Conservation (phyloP, 2,888 invertebrate genomes). For the Monopis laevigella region DNA sequence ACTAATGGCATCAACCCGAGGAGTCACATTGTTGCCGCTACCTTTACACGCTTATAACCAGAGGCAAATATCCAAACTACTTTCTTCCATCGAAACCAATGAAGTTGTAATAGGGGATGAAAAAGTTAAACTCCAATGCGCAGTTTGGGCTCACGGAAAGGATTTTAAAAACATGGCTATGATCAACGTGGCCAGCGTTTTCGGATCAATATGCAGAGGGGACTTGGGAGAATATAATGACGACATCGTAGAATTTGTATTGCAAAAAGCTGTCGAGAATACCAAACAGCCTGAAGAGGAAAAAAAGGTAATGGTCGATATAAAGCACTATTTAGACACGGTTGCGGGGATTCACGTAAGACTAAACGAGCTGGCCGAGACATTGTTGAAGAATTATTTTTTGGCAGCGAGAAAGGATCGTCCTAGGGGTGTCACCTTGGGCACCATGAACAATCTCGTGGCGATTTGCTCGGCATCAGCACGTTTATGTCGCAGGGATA, state of each 20-base stretch:
- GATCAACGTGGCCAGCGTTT: conserved; percentile 42
- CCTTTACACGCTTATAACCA: conserved; percentile 45
- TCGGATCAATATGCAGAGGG: conserved; percentile 44
- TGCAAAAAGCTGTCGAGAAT: conserved; percentile 34
- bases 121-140: conserved; percentile 33
- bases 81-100: conserved; percentile 41
- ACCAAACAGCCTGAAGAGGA: conserved; percentile 29
- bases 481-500: conserved; percentile 38
- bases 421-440: conserved; percentile 34
- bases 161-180: conserved; percentile 44
- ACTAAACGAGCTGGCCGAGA: conserved; percentile 33
- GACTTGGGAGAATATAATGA: conserved; percentile 42
- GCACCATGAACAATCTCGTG: conserved; percentile 40
- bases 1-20: conserved; percentile 39
- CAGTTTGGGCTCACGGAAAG: conserved; percentile 52
- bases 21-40: conserved; percentile 42
- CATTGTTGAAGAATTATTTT: conserved; percentile 41
- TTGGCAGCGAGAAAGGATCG: conserved; percentile 44
- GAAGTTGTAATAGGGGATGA: conserved; percentile 30
- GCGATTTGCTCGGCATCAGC: conserved; percentile 40
- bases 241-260: conserved; percentile 38
- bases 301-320: conserved; percentile 31
- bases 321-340: conserved; percentile 37
- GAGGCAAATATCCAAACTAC: conserved; percentile 33
- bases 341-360: conserved; percentile 38